Conservation (phyloP, 2,888 invertebrate genomes). For the Congeria kusceri region DNA sequence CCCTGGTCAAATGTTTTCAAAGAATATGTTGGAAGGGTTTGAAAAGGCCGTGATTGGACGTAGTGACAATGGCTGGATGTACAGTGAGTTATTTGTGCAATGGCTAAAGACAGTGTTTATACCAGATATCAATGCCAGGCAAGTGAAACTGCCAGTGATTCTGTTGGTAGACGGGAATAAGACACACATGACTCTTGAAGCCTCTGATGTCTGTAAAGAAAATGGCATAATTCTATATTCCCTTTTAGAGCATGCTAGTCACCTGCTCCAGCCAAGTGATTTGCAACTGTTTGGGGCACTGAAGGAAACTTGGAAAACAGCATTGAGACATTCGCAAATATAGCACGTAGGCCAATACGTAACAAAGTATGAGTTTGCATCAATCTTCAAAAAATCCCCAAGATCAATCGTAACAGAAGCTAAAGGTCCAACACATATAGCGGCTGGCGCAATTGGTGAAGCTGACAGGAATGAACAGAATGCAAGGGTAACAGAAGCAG, state of each 20-base stretch:
- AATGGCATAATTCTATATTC: too few relatives aligned
- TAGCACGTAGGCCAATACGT: conserved; percentile 31
- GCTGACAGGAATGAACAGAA: too few relatives aligned
- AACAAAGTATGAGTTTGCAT: conserved; percentile 36
- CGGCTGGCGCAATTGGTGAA: too few relatives aligned
- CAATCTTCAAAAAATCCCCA: conserved; percentile 44
- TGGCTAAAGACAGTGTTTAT: conserved; percentile 36
- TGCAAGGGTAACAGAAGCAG: too few relatives aligned
- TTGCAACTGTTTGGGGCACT: conserved; percentile 44
- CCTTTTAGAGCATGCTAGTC: conserved; percentile 47
- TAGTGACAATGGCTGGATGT: conserved; percentile 49
- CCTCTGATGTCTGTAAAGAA: conserved; percentile 21
- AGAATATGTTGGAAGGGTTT: conserved; percentile 39
- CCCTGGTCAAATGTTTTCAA: conserved; percentile 16
- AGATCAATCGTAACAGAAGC: too few relatives aligned
- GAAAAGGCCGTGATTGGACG: conserved; percentile 31
- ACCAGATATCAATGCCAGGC: background rate
- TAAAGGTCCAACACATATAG: too few relatives aligned
- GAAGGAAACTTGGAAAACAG: conserved; percentile 41
- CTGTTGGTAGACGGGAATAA: conserved; percentile 48
- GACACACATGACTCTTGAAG: conserved; percentile 39
- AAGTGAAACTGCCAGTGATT: conserved; percentile 10
- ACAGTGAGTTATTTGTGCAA: conserved; percentile 30
- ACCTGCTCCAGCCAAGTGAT: conserved; percentile 56
- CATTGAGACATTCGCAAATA: conserved; percentile 25